Base-by-base conservation (phyloP, 2,888 invertebrate genomes). In the Acanthosepion lycidas region DNA sequence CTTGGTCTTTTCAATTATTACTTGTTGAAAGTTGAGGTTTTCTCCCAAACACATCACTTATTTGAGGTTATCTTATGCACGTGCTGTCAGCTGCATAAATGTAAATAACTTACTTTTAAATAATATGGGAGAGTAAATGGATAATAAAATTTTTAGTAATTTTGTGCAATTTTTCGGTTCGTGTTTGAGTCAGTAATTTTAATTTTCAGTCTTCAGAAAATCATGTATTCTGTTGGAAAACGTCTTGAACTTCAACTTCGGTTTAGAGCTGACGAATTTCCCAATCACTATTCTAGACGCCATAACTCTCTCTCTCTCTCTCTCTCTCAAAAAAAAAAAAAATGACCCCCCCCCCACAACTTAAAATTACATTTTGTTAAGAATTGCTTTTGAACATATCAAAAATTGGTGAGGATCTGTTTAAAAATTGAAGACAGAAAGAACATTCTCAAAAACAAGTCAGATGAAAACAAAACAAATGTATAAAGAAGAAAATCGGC, bases 321-420 rank as follows among this genome's bases (percentile, higher is more conserved):
- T n/a, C 78, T 78, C 9, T 33, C 0, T n/a, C 12, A n/a, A n/a
- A 15, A 12, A 8, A n/a, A n/a, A 78, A 33, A 78, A n/a, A 2
- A 12, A n/a, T 1, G 2, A 9, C 0, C 12, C 12, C 0, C 12
- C n/a, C n/a, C 64, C 5, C 8, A 5, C 28, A n/a, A 8, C 18
- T n/a, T 78, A 78, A 78, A 78, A 78, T 78, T 78, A 9, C n/a
- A n/a, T 78, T 78, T 28, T 78, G 9, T 78, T 26, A 78, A n/a
- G 6, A 9, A 78, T n/a, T 6, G 9, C 28, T 33, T 15, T 78
- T 78, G 6, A 64, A 23, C 64, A 26, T 64, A 0, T 6, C 51
- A 51, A 64, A 26, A 26, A 26, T 64, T 59, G 5, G 64, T 2
- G 3, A n/a, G 1, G 15, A 78, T 28, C 12, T 6, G 20, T 18